These are phyloP conservation scores for Drosophila gaucha DNA, from an alignment of 2,888 invertebrate genomes.

Conservation along the genomic window DNA sequence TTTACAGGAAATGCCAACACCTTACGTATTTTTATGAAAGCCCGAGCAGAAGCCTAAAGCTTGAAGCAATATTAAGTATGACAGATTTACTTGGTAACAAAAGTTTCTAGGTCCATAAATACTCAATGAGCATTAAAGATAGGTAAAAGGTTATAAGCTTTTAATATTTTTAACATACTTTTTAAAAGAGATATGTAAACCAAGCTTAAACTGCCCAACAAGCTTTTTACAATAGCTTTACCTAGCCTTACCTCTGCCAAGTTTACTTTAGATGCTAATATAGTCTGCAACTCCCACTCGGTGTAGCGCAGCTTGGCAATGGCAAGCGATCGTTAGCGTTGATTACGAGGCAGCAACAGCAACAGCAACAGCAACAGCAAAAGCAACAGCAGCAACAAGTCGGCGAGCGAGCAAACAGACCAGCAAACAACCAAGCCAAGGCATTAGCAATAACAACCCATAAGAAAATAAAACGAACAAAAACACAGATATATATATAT, in stretches of 20 bases:
- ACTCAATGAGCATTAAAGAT: too few species aligned
- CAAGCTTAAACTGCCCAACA: neutral
- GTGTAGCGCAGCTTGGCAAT: constrained; percentile 56
- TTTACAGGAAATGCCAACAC: too few species aligned
- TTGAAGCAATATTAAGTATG: too few species aligned
- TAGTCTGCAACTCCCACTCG: constrained; percentile 31
- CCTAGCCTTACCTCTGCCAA: neutral
- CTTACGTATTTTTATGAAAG: too few species aligned
- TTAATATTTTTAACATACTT: too few species aligned
- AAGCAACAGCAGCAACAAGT: constrained; percentile 44
- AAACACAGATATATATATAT: constrained; percentile 25
- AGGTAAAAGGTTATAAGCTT: too few species aligned
- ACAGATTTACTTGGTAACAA: too few species aligned
- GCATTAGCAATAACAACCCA: constrained; percentile 53
- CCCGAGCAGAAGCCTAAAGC: too few species aligned
- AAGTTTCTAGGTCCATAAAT: too few species aligned
- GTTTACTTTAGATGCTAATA: neutral
- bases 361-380: constrained; percentile 8
- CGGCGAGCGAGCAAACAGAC: constrained; percentile 51
- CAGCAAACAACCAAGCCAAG: constrained; percentile 55
- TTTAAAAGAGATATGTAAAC: too few species aligned
- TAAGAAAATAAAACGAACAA: constrained; percentile 30
- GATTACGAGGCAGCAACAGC: constrained; percentile 51
- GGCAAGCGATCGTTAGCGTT: constrained; percentile 63
- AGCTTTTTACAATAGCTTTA: neutral